Evolutionary conservation across 2,113 vertebrate genomes (phyloP).

Genomic region (Bubo blakistoni): DNA sequence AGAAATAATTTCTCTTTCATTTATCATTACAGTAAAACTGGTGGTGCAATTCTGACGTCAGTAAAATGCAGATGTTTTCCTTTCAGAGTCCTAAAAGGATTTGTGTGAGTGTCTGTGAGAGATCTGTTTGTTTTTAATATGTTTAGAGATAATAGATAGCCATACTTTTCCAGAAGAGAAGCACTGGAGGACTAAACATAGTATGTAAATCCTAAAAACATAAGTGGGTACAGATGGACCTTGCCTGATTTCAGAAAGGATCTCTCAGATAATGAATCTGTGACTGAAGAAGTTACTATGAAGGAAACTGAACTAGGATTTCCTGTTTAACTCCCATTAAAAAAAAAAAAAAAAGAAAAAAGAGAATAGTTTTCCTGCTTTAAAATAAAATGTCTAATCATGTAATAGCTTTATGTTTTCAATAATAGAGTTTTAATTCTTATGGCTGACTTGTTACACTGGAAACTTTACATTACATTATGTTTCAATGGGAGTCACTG

Average conservation of each 20-base stretch:
- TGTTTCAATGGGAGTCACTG: neutral
- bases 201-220: neutral
- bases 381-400: neutral
- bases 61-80: constrained; percentile 48
- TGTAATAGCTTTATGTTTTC: neutral
- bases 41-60: neutral
- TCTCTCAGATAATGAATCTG: constrained; percentile 10
- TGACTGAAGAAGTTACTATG: constrained; percentile 6
- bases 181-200: neutral
- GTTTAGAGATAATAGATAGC: neutral
- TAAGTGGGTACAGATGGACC: constrained; percentile 38
- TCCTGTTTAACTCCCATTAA: neutral
- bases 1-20: constrained; percentile 63
- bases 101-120: neutral
- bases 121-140: constrained; percentile 7
- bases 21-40: constrained; percentile 39
- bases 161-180: constrained; percentile 23
- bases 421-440: neutral
- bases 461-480: neutral
- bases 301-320: neutral
- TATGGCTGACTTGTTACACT: neutral
- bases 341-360: neutral
- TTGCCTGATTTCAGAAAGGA: constrained; percentile 5
- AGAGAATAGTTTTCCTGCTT: neutral
- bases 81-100: constrained; percentile 42